Percentiles rank a stretch among this genome's conserved stretches.
Conservation (phyloP, 2,888 invertebrate species). For the Amphipyra berbera region DNA sequence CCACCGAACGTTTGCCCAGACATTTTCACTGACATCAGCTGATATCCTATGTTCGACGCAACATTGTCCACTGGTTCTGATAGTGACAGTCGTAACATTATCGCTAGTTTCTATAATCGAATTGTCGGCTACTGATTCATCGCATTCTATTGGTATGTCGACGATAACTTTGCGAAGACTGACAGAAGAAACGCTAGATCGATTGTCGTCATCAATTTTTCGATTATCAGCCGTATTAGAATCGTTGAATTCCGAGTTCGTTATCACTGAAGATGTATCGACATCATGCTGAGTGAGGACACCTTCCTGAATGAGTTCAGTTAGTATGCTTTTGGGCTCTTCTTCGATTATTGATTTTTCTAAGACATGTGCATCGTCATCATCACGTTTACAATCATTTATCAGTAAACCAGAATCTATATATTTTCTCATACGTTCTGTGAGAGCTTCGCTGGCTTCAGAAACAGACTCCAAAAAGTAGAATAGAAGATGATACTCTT, state of each 20-base stretch:
- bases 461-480: slow-evolving; percentile 87
- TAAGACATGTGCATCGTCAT: slow-evolving; percentile 65
- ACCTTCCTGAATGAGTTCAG: slow-evolving; percentile 85
- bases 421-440: slow-evolving; percentile 86
- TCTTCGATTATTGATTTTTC: slow-evolving; percentile 69
- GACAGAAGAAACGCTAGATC: slow-evolving; percentile 76
- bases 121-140: slow-evolving; percentile 77
- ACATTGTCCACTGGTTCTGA: slow-evolving; percentile 81
- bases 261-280: slow-evolving; percentile 80
- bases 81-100: slow-evolving; percentile 82
- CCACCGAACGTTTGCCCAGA: slow-evolving; percentile 87
- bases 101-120: slow-evolving; percentile 78
- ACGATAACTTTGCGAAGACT: slow-evolving; percentile 81
- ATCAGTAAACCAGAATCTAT: slow-evolving; percentile 86
- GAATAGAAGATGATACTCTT: slow-evolving; percentile 89
- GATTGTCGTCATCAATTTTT: slow-evolving; percentile 78
- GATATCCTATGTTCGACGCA: slow-evolving; percentile 86
- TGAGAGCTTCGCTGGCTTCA: slow-evolving; percentile 84
- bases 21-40: slow-evolving; percentile 83
- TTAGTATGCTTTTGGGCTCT: slow-evolving; percentile 81
- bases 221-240: slow-evolving; percentile 66
- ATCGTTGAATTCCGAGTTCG: slow-evolving; percentile 78
- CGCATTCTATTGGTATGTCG: slow-evolving; percentile 82
- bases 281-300: slow-evolving; percentile 83
- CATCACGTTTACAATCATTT: slow-evolving; percentile 69